These are phyloP conservation scores for Tor tambroides DNA, from an alignment of 2,113 vertebrate species.

Conservation along the genomic window DNA sequence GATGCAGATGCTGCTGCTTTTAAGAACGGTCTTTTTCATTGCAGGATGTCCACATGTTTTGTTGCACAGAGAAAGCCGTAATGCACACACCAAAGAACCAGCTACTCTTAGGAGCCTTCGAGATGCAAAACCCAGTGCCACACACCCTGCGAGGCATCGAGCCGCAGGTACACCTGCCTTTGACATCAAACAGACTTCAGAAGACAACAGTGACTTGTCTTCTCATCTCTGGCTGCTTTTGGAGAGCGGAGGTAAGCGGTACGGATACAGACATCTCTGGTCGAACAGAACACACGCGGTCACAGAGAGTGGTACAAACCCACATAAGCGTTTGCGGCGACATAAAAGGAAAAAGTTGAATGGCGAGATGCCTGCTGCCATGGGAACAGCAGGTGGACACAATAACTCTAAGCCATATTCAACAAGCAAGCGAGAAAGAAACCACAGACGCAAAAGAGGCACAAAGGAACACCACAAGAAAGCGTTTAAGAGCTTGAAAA, in stretches of 20 bases:
- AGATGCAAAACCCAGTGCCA: slow-evolving; percentile 59
- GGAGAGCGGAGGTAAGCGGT: slow-evolving; percentile 54
- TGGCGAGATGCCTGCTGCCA: slow-evolving; percentile 60
- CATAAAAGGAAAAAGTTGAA: slow-evolving; percentile 74
- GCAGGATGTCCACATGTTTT: slow-evolving; percentile 62
- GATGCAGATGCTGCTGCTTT: slow-evolving; percentile 73
- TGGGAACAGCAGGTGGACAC: slow-evolving; percentile 74
- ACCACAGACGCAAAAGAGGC: slow-evolving; percentile 71
- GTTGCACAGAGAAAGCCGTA: slow-evolving; percentile 58
- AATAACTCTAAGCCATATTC: slow-evolving; percentile 69
- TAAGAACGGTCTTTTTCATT: slow-evolving; percentile 67
- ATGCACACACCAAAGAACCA: slow-evolving; percentile 60
- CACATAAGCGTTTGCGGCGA: slow-evolving; percentile 64
- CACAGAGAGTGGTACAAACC: slow-evolving; percentile 56
- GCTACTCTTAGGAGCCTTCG: slow-evolving; percentile 50
- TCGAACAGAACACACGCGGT: slow-evolving; percentile 62
- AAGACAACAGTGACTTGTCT: slow-evolving; percentile 59
- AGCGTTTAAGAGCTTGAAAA: slow-evolving; percentile 67
- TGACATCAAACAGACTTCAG: slow-evolving; percentile 45
- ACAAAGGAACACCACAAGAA: slow-evolving; percentile 76
- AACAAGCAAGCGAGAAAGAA: slow-evolving; percentile 62
- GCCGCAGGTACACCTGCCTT: slow-evolving; percentile 74
- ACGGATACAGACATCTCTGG: slow-evolving; percentile 56
- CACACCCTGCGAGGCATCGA: slow-evolving; percentile 51
- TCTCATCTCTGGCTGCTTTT: slow-evolving; percentile 56